A percentile compares a stretch with the other conserved stretches of the same genome.
Conservation (phyloP, 1,140 invertebrate genomes). For the Scaptomyza hsui region DNA sequence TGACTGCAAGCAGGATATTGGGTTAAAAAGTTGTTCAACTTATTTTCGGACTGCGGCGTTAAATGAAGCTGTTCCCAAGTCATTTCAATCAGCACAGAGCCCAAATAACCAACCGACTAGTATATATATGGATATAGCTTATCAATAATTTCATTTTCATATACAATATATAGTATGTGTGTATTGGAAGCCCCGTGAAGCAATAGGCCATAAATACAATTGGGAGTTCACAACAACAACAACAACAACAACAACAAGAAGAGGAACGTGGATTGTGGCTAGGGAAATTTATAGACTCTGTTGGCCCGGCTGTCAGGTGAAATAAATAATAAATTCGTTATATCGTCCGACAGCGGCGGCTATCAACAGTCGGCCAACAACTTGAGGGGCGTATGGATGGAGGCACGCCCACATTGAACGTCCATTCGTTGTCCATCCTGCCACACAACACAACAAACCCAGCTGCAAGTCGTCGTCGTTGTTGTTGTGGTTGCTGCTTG, state of each 20-base stretch:
- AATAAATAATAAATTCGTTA: conserved; percentile 84
- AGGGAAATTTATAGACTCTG: conserved; percentile 83
- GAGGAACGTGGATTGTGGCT: too few species aligned
- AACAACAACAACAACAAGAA: conserved; percentile 11
- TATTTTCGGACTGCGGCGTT: conserved; percentile 45
- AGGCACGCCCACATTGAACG: conserved; percentile 67
- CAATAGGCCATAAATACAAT: conserved; percentile 66
- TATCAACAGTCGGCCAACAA: not conserved
- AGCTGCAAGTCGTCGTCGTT: conserved; percentile 44
- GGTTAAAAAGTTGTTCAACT: conserved; percentile 75
- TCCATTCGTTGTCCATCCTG: not conserved
- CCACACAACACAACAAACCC: conserved; percentile 38
- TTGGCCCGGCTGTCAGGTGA: conserved; percentile 80
- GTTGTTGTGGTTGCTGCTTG: conserved; percentile 8
- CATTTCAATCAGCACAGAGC: conserved; percentile 69
- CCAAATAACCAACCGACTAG: conserved; percentile 23
- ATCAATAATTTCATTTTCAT: conserved; percentile 78
- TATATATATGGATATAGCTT: conserved; percentile 26
- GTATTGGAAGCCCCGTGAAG: conserved; percentile 29
- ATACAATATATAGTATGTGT: too few species aligned
- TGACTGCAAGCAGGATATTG: conserved; percentile 81
- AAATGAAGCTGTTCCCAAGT: conserved; percentile 68
- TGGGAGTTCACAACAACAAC: conserved; percentile 19
- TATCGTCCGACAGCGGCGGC: conserved; percentile 52
- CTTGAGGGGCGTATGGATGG: conserved; percentile 66